These are phyloP conservation scores for Eutrigla gurnardus DNA, from an alignment of 2,797 vertebrate species.

Conservation along the genomic window DNA sequence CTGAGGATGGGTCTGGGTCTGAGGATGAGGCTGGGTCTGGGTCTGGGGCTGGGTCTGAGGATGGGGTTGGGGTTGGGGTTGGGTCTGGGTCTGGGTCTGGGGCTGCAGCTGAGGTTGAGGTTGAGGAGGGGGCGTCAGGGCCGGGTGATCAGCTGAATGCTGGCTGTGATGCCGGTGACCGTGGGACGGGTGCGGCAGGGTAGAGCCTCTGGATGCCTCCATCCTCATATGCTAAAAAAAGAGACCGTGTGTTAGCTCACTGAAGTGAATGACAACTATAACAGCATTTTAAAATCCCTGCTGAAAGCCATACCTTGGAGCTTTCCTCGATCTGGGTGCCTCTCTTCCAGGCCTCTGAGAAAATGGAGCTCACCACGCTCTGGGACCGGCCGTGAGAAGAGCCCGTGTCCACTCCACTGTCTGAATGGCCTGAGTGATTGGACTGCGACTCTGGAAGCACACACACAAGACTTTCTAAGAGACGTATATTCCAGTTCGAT, in stretches of 20 bases:
- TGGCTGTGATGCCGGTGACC: constrained; percentile 80
- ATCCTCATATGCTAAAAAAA: constrained; percentile 72
- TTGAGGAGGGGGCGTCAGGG: constrained; percentile 56
- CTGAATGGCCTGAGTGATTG: constrained; percentile 96
- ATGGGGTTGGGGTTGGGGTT: too few species aligned
- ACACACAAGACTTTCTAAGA: not conserved
- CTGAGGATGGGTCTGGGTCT: not conserved
- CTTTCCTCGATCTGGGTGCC: constrained; percentile 97
- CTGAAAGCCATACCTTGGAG: constrained; percentile 85
- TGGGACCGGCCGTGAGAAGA: constrained; percentile 93
- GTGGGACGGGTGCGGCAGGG: constrained; percentile 75
- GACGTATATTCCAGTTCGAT: not conserved
- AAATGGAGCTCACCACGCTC: constrained; percentile 97
- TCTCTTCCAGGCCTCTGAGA: constrained; percentile 98
- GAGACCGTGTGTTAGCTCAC: not conserved
- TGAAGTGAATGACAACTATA: not conserved
- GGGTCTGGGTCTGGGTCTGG: not conserved
- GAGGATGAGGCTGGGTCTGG: constrained; percentile 20
- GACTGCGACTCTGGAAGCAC: constrained; percentile 87
- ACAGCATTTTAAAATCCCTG: not conserved
- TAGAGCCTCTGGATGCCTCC: constrained; percentile 75
- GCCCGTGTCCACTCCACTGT: constrained; percentile 92
- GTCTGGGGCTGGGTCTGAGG: too few species aligned
- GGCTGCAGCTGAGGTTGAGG: constrained; percentile 37
- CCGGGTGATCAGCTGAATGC: constrained; percentile 71